Conservation (phyloP, 2,797 vertebrate species). For the Chlorospingus flavigularis region DNA sequence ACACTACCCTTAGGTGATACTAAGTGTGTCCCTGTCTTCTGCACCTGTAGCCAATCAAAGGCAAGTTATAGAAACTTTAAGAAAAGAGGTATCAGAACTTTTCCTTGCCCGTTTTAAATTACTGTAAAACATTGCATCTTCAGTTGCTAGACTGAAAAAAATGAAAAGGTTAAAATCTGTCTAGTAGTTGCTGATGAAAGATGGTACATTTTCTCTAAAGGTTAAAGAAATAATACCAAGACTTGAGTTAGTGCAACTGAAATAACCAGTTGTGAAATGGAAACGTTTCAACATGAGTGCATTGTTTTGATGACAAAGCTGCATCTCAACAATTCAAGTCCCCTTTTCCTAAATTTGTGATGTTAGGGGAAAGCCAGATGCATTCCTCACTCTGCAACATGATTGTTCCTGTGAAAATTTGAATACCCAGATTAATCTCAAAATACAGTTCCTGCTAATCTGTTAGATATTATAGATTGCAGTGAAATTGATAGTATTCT, state of each 20-base stretch:
- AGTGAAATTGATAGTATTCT: neutral
- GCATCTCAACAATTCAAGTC: neutral
- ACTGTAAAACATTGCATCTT: neutral
- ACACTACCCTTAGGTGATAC: neutral
- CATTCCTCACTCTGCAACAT: neutral
- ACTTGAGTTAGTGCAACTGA: neutral
- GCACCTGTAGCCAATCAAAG: neutral
- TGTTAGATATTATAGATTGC: neutral
- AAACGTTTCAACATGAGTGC: neutral
- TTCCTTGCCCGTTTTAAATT: neutral
- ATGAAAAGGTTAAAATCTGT: constrained; percentile 5
- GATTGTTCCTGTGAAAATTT: neutral
- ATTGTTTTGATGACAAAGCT: neutral
- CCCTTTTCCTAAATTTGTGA: neutral
- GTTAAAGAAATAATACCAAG: neutral
- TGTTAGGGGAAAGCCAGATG: neutral
- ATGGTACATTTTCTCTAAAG: neutral
- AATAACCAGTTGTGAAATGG: neutral
- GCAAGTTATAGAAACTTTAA: neutral
- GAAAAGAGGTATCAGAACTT: neutral
- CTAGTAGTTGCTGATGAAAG: neutral
- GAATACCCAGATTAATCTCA: neutral
- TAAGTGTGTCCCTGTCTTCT: neutral
- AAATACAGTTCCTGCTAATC: neutral
- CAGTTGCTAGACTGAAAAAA: neutral